A percentile compares a stretch with the other conserved stretches of the same genome.
Conservation (phyloP, 2,797 vertebrate genomes). For the Sternarchorhynchus goeldii region DNA sequence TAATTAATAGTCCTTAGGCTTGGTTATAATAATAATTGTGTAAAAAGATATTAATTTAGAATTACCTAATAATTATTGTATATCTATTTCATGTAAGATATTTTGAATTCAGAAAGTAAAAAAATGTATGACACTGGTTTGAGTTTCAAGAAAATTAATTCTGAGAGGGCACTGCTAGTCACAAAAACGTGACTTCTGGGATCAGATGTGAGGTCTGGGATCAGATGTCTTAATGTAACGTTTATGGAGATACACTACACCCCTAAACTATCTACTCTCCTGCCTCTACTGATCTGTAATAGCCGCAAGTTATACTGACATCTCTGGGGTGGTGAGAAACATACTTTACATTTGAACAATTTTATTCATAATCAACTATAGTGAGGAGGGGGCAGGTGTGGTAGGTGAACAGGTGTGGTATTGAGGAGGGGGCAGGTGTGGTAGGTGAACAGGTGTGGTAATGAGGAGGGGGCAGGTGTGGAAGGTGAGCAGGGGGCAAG, state of each 20-base stretch:
- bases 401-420: not conserved
- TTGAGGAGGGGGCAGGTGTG: constrained; percentile 22
- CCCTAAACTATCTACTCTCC: constrained; percentile 38
- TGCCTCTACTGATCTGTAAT: constrained; percentile 34
- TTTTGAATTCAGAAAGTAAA: not conserved
- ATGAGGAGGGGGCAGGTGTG: constrained; percentile 22
- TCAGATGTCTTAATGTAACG: not conserved
- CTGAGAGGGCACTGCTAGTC: constrained; percentile 11
- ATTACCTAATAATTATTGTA: too few species aligned
- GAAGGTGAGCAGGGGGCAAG: not conserved
- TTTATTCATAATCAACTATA: constrained; percentile 4
- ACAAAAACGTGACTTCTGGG: not conserved
- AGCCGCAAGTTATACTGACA: constrained; percentile 12
- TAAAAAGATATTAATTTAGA: too few species aligned
- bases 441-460: not conserved
- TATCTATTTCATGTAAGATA: too few species aligned
- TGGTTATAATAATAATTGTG: too few species aligned
- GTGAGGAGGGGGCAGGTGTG: constrained; percentile 24
- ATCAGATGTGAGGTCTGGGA: constrained; percentile 25
- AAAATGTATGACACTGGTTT: not conserved
- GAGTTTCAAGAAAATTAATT: constrained; percentile 21
- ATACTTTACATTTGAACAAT: constrained; percentile 7
- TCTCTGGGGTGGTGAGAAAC: not conserved
- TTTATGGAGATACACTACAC: constrained; percentile 36
- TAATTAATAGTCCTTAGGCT: too few species aligned